Percentiles rank a stretch among this genome's conserved stretches.
Evolutionary conservation across 2,888 invertebrate genomes (phyloP).

Genomic region (Patella pellucida): DNA sequence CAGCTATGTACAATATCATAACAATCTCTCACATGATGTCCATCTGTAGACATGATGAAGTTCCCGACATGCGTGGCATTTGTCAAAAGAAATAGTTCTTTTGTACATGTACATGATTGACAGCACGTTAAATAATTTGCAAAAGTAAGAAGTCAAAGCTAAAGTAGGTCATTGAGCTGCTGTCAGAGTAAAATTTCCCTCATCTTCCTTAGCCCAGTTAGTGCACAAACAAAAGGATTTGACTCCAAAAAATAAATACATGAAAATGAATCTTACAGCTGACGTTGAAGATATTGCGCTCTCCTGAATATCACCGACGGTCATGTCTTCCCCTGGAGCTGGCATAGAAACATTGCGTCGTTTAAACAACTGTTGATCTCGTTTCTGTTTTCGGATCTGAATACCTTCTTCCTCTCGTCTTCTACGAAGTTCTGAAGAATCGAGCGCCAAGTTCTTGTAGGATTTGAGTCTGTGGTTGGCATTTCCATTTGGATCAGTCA

Average conservation of each 20-base stretch:
- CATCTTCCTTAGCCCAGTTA: neutral
- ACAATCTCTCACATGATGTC: too few species aligned
- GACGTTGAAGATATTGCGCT: constrained; percentile 53
- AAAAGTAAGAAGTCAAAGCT: too few species aligned
- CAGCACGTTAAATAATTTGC: too few species aligned
- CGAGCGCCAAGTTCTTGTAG: constrained; percentile 93
- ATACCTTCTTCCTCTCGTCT: constrained; percentile 96
- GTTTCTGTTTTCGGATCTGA: constrained; percentile 93
- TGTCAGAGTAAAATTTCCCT: too few species aligned
- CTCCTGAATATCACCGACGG: constrained; percentile 70
- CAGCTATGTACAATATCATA: too few species aligned
- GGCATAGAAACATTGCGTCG: constrained; percentile 83
- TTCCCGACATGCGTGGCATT: too few species aligned
- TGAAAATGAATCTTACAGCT: constrained; percentile 20
- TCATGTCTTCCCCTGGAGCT: constrained; percentile 66
- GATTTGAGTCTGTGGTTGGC: constrained; percentile 73
- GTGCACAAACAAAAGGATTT: neutral
- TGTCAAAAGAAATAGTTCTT: too few species aligned
- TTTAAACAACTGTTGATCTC: constrained; percentile 94
- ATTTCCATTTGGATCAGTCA: constrained; percentile 60
- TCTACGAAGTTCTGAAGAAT: constrained; percentile 91
- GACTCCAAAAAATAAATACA: neutral
- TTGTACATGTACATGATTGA: too few species aligned
- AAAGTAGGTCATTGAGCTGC: too few species aligned
- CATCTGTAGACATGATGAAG: too few species aligned